Evolutionary conservation across 2,797 vertebrate species (phyloP), one percentile per base, ranked within the genome.

Genomic region (Pelobates cultripes): DNA sequence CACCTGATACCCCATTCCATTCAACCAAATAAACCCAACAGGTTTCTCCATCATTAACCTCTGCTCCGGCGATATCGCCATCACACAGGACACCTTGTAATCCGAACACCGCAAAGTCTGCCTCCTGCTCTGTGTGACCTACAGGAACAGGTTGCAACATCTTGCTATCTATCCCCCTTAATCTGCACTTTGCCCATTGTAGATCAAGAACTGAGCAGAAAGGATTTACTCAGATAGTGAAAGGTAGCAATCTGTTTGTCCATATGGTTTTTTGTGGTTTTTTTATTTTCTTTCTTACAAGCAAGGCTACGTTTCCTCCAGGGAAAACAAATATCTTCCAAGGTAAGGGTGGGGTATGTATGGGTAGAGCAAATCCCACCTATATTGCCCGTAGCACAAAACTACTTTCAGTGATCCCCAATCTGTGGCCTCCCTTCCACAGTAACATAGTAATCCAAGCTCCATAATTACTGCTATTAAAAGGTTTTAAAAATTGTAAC

Each of bases 391-490:
- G 41, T 47, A 45, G 82, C 76, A 78, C 40, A 61, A 61, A 43
- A 42, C n/a, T 41, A 15, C 42, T 68, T 78, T 73, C 41, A 78
- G 28, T 14, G 55, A 67, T 47, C 73, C 60, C 60, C 75, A 73
- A 67, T 66, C 80, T 83, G 75, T 73, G 61, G 44, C 47, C 69
- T 53, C 47, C n/a, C 55, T 40, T 78, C 44, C 44, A 44, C 14
- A 44, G 72, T 5, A 42, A 75, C 66, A 55, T 7, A 55, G 82
- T 79, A 83, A 83, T 78, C 73, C 41, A 83, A 75, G 47, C 71
- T 10, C 3, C 3, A 17, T 78, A 83, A 83, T 83, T 83, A 66
- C 72, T 57, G 72, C 43, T 61, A 83, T 83, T 83, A 83, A 75
- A 77, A 70, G 82, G 40, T 78, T 79, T 71, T 55, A 41, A 13